Evolutionary conservation across 2,113 vertebrate species (phyloP).

Genomic region (Garra rufa): DNA sequence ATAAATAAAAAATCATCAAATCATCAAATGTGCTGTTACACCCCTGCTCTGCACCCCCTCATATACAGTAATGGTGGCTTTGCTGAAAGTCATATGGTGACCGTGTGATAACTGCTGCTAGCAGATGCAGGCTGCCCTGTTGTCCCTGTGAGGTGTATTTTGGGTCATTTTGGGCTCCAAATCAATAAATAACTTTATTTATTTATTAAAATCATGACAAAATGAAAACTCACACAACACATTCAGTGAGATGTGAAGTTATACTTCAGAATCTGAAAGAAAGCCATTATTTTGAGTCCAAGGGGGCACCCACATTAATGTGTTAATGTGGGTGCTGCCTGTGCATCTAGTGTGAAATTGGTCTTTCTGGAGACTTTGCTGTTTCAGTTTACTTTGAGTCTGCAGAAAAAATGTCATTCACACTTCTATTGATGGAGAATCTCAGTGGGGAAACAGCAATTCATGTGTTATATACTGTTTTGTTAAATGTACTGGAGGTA

Average conservation of each 20-base stretch:
- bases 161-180: not conserved
- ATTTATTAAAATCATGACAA: not conserved
- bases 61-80: too few relatives aligned
- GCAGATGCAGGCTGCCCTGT: not conserved
- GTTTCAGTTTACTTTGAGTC: not conserved
- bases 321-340: too few relatives aligned
- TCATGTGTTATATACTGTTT: not conserved
- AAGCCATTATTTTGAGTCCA: not conserved
- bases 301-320: too few relatives aligned
- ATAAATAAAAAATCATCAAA: too few relatives aligned
- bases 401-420: too few relatives aligned
- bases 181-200: not conserved
- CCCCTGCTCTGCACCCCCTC: too few relatives aligned
- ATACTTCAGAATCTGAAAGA: not conserved
- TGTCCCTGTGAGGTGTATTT: not conserved
- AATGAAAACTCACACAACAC: not conserved
- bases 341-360: not conserved
- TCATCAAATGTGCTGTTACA: too few relatives aligned
- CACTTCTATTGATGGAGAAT: not conserved
- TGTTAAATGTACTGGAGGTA: too few relatives aligned
- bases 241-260: not conserved
- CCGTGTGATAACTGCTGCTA: not conserved
- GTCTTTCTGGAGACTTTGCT: not conserved
- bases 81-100: too few relatives aligned
- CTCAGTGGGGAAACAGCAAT: not conserved